Conservation (phyloP, 2,113 vertebrate species). For the Oriolus oriolus region DNA sequence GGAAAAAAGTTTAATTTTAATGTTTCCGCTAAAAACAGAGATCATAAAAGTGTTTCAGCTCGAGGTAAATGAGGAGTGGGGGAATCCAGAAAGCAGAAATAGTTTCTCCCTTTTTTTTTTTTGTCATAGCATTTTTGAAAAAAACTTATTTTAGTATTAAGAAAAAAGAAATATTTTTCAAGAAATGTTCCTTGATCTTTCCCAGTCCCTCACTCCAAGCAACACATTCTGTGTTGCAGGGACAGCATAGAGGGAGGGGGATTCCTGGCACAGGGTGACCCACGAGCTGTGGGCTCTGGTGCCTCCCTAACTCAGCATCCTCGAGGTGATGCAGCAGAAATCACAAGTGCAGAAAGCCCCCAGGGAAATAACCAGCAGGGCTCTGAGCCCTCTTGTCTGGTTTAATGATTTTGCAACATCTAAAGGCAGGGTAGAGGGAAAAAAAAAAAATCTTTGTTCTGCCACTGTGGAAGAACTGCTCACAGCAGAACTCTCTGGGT, state of each 20-base stretch:
- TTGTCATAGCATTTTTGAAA: not conserved
- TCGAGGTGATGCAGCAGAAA: not conserved
- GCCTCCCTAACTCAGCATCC: not conserved
- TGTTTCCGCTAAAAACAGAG: not conserved
- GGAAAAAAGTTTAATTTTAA: not conserved
- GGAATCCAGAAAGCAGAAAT: not conserved
- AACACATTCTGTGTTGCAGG: not conserved
- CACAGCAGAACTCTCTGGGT: not conserved
- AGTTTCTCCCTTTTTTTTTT: not conserved
- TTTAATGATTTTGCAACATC: not conserved
- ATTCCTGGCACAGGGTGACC: not conserved
- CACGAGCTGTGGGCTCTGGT: not conserved
- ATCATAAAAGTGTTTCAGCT: not conserved
- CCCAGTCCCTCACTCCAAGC: not conserved
- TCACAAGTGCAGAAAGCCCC: not conserved
- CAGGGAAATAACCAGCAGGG: not conserved
- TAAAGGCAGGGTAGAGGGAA: not conserved
- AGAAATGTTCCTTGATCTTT: not conserved
- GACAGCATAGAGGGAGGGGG: not conserved
- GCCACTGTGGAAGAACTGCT: not conserved
- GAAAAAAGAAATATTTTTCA: not conserved
- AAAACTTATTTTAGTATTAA: not conserved
- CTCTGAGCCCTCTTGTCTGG: rapidly evolving
- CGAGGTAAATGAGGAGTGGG: not conserved
- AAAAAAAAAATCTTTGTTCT: not conserved